These are phyloP conservation scores for Drosophila niveifrons DNA, from an alignment of 2,888 invertebrate genomes.

Conservation along the genomic window DNA sequence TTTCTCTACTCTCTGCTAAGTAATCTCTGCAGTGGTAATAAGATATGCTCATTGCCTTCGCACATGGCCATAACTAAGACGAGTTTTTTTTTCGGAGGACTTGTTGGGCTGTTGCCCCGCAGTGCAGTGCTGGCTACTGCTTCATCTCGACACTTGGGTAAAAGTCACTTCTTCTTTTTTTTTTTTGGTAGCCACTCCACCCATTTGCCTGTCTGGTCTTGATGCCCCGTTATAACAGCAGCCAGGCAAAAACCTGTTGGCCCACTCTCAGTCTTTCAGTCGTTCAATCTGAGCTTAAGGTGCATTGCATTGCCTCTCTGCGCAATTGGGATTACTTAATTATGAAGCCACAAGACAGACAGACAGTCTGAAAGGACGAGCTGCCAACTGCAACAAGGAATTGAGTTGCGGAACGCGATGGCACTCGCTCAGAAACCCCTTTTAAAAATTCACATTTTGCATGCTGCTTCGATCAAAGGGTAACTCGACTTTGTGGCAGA, in stretches of 20 bases:
- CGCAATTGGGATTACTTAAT: conserved; percentile 74
- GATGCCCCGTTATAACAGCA: conserved; percentile 60
- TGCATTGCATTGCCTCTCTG: conserved; percentile 57
- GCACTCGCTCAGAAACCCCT: conserved; percentile 25
- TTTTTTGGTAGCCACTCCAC: conserved; percentile 60
- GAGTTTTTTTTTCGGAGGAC: conserved; percentile 41
- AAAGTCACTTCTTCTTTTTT: background rate
- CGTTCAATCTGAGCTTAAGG: conserved; percentile 64
- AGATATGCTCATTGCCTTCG: conserved; percentile 69
- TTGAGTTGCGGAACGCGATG: conserved; percentile 14
- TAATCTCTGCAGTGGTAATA: conserved; percentile 74
- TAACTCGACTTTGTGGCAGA: background rate
- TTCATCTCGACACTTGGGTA: conserved; percentile 41
- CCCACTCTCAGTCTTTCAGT: conserved; percentile 47
- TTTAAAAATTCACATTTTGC: conserved; percentile 31
- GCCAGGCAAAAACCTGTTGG: conserved; percentile 63
- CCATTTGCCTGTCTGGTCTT: conserved; percentile 25
- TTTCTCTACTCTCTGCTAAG: conserved; percentile 34
- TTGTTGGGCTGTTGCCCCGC: conserved; percentile 55
- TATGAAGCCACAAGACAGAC: conserved; percentile 61
- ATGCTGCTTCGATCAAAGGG: background rate
- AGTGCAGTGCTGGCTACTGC: conserved; percentile 57
- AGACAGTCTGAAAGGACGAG: conserved; percentile 2
- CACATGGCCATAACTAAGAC: conserved; percentile 58
- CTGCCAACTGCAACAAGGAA: conserved; percentile 19